phyloP scores from a whole-genome alignment of 2,113 vertebrate species.

The Patagioenas fasciata region DNA sequence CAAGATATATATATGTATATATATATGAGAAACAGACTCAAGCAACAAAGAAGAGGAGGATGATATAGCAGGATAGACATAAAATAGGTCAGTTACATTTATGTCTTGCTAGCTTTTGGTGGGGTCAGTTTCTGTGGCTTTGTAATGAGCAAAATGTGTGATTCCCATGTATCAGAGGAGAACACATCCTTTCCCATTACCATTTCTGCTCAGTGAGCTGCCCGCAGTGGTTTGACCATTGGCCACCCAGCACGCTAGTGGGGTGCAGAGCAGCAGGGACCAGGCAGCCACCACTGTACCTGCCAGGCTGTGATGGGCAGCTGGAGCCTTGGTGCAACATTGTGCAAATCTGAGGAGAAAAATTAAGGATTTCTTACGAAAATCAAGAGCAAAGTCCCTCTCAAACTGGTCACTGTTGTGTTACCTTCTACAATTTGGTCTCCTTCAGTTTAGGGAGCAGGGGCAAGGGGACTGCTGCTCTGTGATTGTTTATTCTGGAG shows the following conservation, averaged over 20 bases:
- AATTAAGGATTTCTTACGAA: not conserved
- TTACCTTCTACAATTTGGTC: not conserved
- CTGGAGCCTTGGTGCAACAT: not conserved
- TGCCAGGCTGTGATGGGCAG: not conserved
- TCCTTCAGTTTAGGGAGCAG: not conserved
- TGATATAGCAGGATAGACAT: fast-evolving
- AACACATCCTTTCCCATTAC: fast-evolving
- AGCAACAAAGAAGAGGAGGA: not conserved
- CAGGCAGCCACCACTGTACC: not conserved
- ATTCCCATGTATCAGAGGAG: not conserved
- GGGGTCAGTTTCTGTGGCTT: not conserved
- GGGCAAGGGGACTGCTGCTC: not conserved
- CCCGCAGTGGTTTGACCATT: fast-evolving
- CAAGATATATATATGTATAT: not conserved
- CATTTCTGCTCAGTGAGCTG: not conserved
- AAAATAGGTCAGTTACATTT: not conserved
- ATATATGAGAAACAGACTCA: not conserved
- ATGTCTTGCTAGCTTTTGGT: not conserved
- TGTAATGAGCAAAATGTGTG: not conserved
- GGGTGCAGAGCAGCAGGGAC: not conserved
- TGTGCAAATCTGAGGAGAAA: not conserved
- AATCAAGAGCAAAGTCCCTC: not conserved
- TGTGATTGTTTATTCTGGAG: not conserved
- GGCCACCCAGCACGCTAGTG: fast-evolving
- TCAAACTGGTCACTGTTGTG: not conserved